phyloP scores from a whole-genome alignment of 1,140 invertebrate species.

The Pseudomyrmex concolor region DNA sequence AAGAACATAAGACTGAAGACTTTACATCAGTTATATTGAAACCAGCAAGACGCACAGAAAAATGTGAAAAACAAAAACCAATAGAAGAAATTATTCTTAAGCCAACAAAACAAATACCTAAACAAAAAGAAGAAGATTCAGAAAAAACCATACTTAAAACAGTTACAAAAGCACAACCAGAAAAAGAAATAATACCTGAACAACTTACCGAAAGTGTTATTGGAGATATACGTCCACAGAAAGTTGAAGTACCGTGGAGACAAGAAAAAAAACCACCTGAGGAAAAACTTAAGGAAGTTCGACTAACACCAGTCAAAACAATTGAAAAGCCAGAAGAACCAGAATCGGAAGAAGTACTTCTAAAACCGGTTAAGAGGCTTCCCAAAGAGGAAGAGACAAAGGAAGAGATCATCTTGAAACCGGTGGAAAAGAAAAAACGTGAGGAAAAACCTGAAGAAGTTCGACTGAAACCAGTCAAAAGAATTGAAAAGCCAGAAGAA shows the following conservation, averaged over 20 bases:
- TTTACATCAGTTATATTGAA: slow-evolving; percentile 42
- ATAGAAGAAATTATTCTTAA: slow-evolving; percentile 67
- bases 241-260: slow-evolving; percentile 62
- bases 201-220: slow-evolving; percentile 36
- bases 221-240: slow-evolving; percentile 52
- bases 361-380: slow-evolving; percentile 54
- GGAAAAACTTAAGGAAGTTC: slow-evolving; percentile 36
- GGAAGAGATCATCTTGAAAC: slow-evolving; percentile 71
- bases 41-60: slow-evolving; percentile 61
- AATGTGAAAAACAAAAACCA: slow-evolving; percentile 36
- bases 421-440: slow-evolving; percentile 39
- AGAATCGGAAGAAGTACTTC: slow-evolving; percentile 67
- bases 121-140: slow-evolving; percentile 53
- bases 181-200: background rate
- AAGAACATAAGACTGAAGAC: slow-evolving; percentile 57
- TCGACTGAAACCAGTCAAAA: slow-evolving; percentile 31
- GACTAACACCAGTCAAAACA: slow-evolving; percentile 60
- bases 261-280: slow-evolving; percentile 61
- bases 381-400: slow-evolving; percentile 71
- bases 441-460: slow-evolving; percentile 43
- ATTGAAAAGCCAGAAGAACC: slow-evolving; percentile 77
- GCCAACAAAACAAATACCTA: slow-evolving; percentile 49
- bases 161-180: slow-evolving; percentile 60
- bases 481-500: slow-evolving; percentile 66
- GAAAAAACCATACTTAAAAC: slow-evolving; percentile 72